phyloP scores from a whole-genome alignment of 2,888 invertebrate species.

The Euplagia quadripunctaria region DNA sequence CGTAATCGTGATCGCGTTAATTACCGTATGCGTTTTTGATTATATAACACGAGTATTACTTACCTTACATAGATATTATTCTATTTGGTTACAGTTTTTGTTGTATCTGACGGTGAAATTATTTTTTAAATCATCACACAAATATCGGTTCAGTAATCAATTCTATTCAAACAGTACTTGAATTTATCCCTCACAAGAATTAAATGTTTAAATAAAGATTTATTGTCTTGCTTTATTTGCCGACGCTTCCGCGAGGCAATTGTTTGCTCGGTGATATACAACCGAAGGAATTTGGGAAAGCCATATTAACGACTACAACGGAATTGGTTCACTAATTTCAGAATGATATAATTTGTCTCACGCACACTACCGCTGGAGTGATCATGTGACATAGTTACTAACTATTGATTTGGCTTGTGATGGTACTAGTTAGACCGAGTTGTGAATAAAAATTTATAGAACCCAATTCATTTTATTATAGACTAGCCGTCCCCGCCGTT shows the following conservation, averaged over 20 bases:
- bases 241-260: conserved; percentile 5
- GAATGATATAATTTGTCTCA: not conserved
- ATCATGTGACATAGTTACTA: not conserved
- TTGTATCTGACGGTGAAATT: not conserved
- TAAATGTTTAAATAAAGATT: conserved; percentile 7
- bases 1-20: too few species aligned
- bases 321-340: conserved; percentile 1
- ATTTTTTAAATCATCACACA: not conserved
- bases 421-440: not conserved
- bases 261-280: conserved; percentile 7
- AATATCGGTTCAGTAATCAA: not conserved
- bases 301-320: conserved; percentile 1
- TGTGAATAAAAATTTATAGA: too few species aligned
- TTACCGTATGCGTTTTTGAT: too few species aligned
- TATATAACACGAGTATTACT: too few species aligned
- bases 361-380: not conserved
- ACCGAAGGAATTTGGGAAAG: not conserved
- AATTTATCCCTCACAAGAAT: conserved; percentile 6
- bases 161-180: not conserved
- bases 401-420: not conserved
- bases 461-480: too few species aligned
- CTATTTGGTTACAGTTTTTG: too few species aligned
- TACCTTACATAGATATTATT: too few species aligned
- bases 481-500: too few species aligned
- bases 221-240: conserved; percentile 12